A percentile compares a stretch with the other conserved stretches of the same genome.
Evolutionary conservation across 2,888 invertebrate species (phyloP).

Genomic region (Hedya salicella): DNA sequence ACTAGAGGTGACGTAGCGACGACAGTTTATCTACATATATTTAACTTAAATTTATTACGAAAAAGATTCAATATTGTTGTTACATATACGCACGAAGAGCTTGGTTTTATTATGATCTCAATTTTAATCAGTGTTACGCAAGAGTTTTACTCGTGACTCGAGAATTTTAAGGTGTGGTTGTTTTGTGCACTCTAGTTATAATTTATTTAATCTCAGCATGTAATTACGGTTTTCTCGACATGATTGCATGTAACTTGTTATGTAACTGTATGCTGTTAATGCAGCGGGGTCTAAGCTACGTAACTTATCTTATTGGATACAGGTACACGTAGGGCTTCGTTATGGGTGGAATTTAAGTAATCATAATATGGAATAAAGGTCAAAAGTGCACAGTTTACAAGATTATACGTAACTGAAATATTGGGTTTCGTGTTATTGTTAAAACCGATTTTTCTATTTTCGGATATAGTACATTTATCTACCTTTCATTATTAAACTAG

Average conservation of each 20-base stretch:
- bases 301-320: slow-evolving; percentile 40
- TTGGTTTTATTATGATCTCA: slow-evolving; percentile 5
- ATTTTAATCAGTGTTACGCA: slow-evolving; percentile 4
- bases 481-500: neutral
- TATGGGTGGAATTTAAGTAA: slow-evolving; percentile 11
- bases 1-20: too few species aligned
- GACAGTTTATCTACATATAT: too few species aligned
- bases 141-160: slow-evolving; percentile 9
- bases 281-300: slow-evolving; percentile 5
- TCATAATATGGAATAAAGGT: slow-evolving; percentile 8
- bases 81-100: neutral
- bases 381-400: neutral
- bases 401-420: neutral
- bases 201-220: neutral
- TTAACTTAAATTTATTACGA: too few species aligned
- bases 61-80: too few species aligned
- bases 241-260: neutral
- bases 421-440: too few species aligned
- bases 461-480: too few species aligned
- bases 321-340: slow-evolving; percentile 21
- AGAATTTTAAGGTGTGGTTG: neutral
- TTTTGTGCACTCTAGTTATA: slow-evolving; percentile 9
- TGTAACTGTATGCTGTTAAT: slow-evolving; percentile 5
- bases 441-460: neutral
- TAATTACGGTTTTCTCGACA: slow-evolving; percentile 8